Evolutionary conservation across 53 echinoderm and acorn worm genomes (phyloP).

Genomic region (Mesocentrotus franciscanus): DNA sequence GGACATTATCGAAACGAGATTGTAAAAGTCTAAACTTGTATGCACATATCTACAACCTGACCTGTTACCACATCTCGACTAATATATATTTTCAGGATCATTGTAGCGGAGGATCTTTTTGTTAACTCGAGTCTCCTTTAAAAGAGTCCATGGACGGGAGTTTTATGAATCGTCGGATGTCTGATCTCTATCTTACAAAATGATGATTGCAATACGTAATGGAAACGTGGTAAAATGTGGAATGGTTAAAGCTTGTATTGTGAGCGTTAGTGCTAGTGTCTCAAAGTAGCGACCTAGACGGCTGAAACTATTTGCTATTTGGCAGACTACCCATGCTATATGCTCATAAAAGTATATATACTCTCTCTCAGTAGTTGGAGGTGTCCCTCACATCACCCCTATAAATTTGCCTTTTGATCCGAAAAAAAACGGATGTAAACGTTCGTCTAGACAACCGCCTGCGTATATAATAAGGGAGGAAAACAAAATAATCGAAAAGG

Average conservation of each 20-base stretch:
- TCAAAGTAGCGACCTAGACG: not conserved
- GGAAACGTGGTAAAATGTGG: not conserved
- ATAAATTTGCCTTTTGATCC: not conserved
- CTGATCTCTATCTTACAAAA: too few species aligned
- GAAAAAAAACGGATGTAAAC: not conserved
- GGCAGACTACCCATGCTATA: not conserved
- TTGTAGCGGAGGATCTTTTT: too few species aligned
- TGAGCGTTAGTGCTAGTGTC: not conserved
- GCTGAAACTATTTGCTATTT: not conserved
- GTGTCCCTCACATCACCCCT: not conserved
- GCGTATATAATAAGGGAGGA: not conserved
- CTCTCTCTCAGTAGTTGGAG: too few species aligned
- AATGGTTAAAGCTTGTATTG: not conserved
- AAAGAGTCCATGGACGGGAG: too few species aligned
- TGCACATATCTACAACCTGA: too few species aligned
- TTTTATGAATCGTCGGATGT: too few species aligned
- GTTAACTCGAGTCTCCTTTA: too few species aligned
- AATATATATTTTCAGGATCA: too few species aligned
- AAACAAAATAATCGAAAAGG: not conserved
- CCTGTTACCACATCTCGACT: too few species aligned
- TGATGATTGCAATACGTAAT: too few species aligned
- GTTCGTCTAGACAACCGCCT: constrained; percentile 39
- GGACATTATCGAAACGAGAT: not conserved
- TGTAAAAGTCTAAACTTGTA: not conserved
- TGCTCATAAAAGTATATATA: not conserved